phyloP scores from a whole-genome alignment of 2,888 invertebrate species.

The Cremastinae sp. region DNA sequence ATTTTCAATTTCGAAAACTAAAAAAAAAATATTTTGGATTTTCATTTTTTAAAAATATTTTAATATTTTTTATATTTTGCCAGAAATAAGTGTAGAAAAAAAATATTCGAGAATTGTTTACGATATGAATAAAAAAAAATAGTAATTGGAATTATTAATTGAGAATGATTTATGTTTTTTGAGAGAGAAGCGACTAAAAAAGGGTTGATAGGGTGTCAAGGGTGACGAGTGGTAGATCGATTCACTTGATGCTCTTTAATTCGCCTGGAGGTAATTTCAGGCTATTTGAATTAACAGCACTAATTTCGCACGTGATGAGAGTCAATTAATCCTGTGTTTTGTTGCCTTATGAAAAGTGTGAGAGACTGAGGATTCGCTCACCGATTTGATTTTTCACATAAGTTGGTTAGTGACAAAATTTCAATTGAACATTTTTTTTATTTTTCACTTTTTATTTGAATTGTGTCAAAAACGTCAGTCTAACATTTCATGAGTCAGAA shows the following conservation, averaged over 20 bases:
- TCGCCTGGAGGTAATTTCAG: slow-evolving; percentile 60
- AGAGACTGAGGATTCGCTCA: slow-evolving; percentile 1
- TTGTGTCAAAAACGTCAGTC: too few relatives aligned
- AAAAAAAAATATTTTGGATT: neutral
- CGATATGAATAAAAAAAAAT: neutral
- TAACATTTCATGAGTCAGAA: too few relatives aligned
- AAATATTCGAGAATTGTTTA: slow-evolving; percentile 1
- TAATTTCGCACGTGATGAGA: slow-evolving; percentile 68
- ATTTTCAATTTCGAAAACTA: too few relatives aligned
- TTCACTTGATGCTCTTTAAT: slow-evolving; percentile 45
- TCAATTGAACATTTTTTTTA: too few relatives aligned
- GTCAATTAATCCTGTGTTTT: slow-evolving; percentile 66
- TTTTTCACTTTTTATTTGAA: too few relatives aligned
- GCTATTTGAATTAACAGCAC: slow-evolving; percentile 66
- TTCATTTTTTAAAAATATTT: neutral
- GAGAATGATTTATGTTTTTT: too few relatives aligned
- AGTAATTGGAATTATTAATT: neutral
- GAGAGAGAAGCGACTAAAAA: too few relatives aligned
- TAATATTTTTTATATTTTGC: too few relatives aligned
- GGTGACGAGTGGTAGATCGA: slow-evolving; percentile 50
- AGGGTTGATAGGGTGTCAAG: slow-evolving; percentile 24
- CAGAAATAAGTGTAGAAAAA: too few relatives aligned
- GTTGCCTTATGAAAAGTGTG: too few relatives aligned
- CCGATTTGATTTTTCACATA: too few relatives aligned
- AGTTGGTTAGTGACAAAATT: too few relatives aligned